Percentiles rank a stretch among this genome's conserved stretches.
Conservation (phyloP, 2,888 invertebrate genomes). For the Brenthis ino region DNA sequence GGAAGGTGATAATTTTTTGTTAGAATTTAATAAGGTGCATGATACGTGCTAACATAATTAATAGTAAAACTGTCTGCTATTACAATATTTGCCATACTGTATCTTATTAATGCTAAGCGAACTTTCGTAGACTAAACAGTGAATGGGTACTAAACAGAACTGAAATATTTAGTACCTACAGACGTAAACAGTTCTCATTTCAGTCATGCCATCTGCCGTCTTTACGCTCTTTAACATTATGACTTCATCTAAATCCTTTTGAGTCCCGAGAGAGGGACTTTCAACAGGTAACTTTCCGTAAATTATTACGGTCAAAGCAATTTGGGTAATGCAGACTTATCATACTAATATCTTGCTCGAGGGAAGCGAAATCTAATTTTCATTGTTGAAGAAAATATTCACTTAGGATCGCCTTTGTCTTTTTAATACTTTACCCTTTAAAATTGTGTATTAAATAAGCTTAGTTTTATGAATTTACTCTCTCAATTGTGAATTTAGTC, state of each 20-base stretch:
- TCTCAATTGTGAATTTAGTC: not conserved
- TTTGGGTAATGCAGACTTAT: constrained; percentile 55
- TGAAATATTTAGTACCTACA: constrained; percentile 10
- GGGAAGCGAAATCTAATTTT: constrained; percentile 56
- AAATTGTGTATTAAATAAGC: constrained; percentile 11
- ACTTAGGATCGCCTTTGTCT: constrained; percentile 15
- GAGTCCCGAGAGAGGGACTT: constrained; percentile 55
- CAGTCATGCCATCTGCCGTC: constrained; percentile 39
- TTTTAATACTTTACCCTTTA: constrained; percentile 4
- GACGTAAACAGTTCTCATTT: constrained; percentile 39
- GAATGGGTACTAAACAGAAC: not conserved
- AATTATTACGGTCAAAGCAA: constrained; percentile 72
- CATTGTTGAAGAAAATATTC: constrained; percentile 32
- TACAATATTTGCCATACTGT: not conserved
- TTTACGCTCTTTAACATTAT: constrained; percentile 50
- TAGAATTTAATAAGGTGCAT: constrained; percentile 1
- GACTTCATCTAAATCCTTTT: constrained; percentile 56
- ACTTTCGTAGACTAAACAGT: constrained; percentile 2
- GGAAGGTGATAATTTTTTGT: not conserved
- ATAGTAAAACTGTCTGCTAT: not conserved
- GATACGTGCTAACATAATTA: not conserved
- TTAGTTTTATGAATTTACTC: not conserved
- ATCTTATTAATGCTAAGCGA: not conserved
- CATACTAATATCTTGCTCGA: constrained; percentile 55
- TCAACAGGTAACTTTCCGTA: constrained; percentile 71